Percentiles rank a stretch among this genome's conserved stretches.
Conservation (phyloP, 1,140 invertebrate species). For the Schlechtendalia chinensis region DNA sequence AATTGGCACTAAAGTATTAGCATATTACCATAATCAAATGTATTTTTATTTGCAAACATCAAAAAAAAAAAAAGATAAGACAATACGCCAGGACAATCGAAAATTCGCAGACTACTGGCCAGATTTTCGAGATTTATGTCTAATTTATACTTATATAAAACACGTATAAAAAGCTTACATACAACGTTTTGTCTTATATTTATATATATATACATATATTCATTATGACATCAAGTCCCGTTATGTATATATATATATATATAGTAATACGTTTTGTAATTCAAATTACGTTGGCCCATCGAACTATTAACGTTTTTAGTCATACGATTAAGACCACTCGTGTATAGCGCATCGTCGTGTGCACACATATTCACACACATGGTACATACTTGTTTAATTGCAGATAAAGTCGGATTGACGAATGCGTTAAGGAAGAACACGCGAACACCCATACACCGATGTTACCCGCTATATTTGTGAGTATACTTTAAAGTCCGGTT, state of each 20-base stretch:
- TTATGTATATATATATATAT: not conserved
- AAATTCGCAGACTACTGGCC: conserved; percentile 23
- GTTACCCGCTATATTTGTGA: too few species aligned
- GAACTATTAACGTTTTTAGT: not conserved
- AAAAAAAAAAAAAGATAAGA: conserved; percentile 33
- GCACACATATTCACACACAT: too few species aligned
- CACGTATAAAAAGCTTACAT: not conserved
- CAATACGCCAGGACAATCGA: conserved; percentile 5
- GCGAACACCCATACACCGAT: too few species aligned
- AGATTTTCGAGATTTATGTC: conserved; percentile 37
- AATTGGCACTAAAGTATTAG: conserved; percentile 22
- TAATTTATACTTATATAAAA: conserved; percentile 36
- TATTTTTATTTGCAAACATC: conserved; percentile 34
- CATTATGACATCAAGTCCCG: not conserved
- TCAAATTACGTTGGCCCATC: conserved; percentile 1
- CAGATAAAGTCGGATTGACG: too few species aligned
- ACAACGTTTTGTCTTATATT: not conserved
- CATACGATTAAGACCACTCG: not conserved
- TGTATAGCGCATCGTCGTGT: too few species aligned
- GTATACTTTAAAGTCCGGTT: too few species aligned
- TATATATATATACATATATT: conserved; percentile 1
- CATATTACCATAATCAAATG: conserved; percentile 1
- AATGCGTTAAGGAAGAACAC: too few species aligned
- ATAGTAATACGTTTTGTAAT: conserved; percentile 8
- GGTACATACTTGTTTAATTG: not conserved